Base-by-base conservation (phyloP, 2,797 vertebrate species). In the Acrocephalus scirpaceus region DNA sequence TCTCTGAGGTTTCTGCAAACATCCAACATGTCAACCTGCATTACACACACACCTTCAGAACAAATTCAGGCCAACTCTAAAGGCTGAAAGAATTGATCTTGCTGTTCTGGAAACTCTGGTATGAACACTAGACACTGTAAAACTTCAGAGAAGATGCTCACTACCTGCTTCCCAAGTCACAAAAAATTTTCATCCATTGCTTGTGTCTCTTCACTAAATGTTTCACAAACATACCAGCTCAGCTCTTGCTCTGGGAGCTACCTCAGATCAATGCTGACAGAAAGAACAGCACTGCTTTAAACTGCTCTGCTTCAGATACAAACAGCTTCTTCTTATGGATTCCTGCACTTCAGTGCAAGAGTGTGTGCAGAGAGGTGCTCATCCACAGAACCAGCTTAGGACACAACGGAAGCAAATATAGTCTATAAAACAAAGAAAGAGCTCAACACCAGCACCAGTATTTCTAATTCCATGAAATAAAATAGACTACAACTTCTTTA, bases 1-100 rank as follows among this genome's bases (percentile, higher is more conserved):
- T 84, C 91, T 75, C 58, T 51, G 9, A 78, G 70, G 61, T 91
- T 91, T 88, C 85, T 76, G 56, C 44, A 60, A 90, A 66, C 45
- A 81, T 81, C 34, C 47, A 72, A 32, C 29, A 9, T 36, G 47
- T 92, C 82, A 91, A 70, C 36, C 32, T 3, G 2, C 78, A 84
- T 93, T 88, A 90, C 36, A 80, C 14, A 61, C 25, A 38, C 4
- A 3, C 17, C 53, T 73, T 60, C 32, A 93, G 51, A 76, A 81
- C 36, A 86, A 53, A 75, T 86, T 87, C 57, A 81, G 47, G 32
- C 18, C 90, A 76, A 82, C 12, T 88, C 61, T 25, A 45, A 77
- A 78, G 47, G 50, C 53, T 86, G 62, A 83, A 86, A 65, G 44
- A 72, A 61, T 57, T 67, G 38, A n/a, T 85, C 60, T 16, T 62